A percentile compares a stretch with the other conserved stretches of the same genome.
Conservation (phyloP, 2,888 invertebrate species). For the Parnassius glacialis region DNA sequence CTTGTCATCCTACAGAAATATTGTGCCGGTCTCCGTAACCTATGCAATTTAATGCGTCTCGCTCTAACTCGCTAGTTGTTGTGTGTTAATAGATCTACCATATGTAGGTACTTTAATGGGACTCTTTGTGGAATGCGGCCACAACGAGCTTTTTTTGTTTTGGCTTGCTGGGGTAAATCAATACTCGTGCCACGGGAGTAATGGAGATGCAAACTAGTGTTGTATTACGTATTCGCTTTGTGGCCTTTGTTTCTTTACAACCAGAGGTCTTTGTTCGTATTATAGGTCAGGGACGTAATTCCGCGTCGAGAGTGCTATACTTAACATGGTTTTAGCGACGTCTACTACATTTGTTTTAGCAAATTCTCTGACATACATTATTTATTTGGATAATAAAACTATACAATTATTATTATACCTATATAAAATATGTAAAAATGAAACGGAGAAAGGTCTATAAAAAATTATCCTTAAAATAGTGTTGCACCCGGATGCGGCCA, state of each 20-base stretch:
- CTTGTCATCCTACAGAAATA: constrained; percentile 32
- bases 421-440: neutral
- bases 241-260: constrained; percentile 14
- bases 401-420: too few species aligned
- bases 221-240: constrained; percentile 10
- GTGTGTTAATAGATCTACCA: constrained; percentile 29
- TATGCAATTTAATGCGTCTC: constrained; percentile 39
- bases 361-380: neutral
- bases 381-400: too few species aligned
- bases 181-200: constrained; percentile 22
- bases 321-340: constrained; percentile 12
- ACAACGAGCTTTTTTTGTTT: constrained; percentile 30
- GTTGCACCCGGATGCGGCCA: constrained; percentile 2
- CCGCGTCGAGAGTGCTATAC: constrained; percentile 7
- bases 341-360: neutral
- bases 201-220: constrained; percentile 18
- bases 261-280: constrained; percentile 24
- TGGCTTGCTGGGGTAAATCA: constrained; percentile 26
- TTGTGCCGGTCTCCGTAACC: constrained; percentile 34
- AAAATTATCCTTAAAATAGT: neutral
- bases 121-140: constrained; percentile 34
- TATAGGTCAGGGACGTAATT: constrained; percentile 30
- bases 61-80: constrained; percentile 33
- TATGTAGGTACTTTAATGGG: constrained; percentile 34
- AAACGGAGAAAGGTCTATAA: neutral